A percentile compares a stretch with the other conserved stretches of the same genome.
phyloP scores from a whole-genome alignment of 1,140 invertebrate genomes.

The Meloidogyne chitwoodi region DNA sequence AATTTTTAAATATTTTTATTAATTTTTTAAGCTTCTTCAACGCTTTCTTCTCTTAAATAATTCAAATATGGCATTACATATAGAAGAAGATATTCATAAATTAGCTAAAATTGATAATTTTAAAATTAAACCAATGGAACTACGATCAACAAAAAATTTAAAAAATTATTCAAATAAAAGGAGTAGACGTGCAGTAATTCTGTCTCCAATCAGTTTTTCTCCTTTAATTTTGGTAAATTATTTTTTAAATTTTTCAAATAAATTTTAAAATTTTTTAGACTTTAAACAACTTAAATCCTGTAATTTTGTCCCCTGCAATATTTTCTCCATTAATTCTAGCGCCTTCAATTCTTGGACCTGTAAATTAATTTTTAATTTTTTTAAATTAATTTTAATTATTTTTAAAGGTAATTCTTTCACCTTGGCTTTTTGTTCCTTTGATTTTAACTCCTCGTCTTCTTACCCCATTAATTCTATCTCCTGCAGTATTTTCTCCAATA shows the following conservation, averaged over 20 bases:
- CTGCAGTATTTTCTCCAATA: slow-evolving; percentile 11
- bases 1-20: not conserved
- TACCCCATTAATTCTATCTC: slow-evolving; percentile 25
- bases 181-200: slow-evolving; percentile 29
- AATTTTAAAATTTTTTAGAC: not conserved
- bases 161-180: not conserved
- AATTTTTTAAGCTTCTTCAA: slow-evolving; percentile 4
- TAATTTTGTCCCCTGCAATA: slow-evolving; percentile 43
- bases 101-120: slow-evolving; percentile 35
- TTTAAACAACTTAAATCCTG: slow-evolving; percentile 19
- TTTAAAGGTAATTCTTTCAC: slow-evolving; percentile 22
- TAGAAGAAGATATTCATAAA: slow-evolving; percentile 32
- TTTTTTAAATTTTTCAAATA: not conserved
- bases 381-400: slow-evolving; percentile 1
- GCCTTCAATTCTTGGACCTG: slow-evolving; percentile 27
- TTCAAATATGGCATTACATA: slow-evolving; percentile 16
- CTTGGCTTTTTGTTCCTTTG: slow-evolving; percentile 45
- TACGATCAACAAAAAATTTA: not conserved
- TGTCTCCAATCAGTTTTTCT: slow-evolving; percentile 43
- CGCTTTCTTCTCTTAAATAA: slow-evolving; percentile 21
- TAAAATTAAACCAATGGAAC: slow-evolving; percentile 24
- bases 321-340: slow-evolving; percentile 39
- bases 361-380: slow-evolving; percentile 6
- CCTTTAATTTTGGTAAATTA: slow-evolving; percentile 33
- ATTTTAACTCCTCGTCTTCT: slow-evolving; percentile 46